Evolutionary conservation across 2,888 invertebrate species (phyloP), one percentile per base, ranked within the genome.

Genomic region (Drosophila flavopinicola): DNA sequence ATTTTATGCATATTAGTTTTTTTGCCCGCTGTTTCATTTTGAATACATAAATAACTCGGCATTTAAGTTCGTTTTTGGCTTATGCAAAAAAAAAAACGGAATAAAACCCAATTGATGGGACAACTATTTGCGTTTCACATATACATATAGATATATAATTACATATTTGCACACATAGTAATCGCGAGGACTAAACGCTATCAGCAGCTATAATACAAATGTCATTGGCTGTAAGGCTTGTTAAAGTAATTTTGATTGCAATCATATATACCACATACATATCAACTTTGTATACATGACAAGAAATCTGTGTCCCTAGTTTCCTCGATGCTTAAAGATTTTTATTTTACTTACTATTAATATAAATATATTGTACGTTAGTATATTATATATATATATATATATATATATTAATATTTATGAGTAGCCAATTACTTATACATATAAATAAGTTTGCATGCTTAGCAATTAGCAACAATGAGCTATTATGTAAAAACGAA

Each of bases 21-120:
- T 57, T 63, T 66, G 68, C 64, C 30, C 53, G 47, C 51, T 61
- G 29, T 30, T 67, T 53, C 24, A 32, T 32, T 45, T 42, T 20
- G 25, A 13, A 37, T 49, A 37, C 38, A 59, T 42, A 48, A 20
- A 20, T 45, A 56, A 30, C 48, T 45, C 66, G 52, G 45, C 37
- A 48, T 56, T 57, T 20, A 25, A 27, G 38, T 23, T 42, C 11
- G 41, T 23, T 41, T 13, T 15, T 27, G 32, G 25, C 9, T 3
- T 29, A 24, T 9, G 7, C 1, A 27, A 10, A 7, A 20, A 6
- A 6, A 9, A 4, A 13, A 24, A 6, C 2, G 11, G 2, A 10
- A 24, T n/a, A 3, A 32, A 4, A 17, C 10, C 42, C 52, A 33
- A 23, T 6, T 5, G 6, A n/a, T 7, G 24, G 6, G 25, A 11